These are phyloP conservation scores for Ctenomys sociabilis DNA, from an alignment of 2,113 vertebrate species.

Conservation along the genomic window DNA sequence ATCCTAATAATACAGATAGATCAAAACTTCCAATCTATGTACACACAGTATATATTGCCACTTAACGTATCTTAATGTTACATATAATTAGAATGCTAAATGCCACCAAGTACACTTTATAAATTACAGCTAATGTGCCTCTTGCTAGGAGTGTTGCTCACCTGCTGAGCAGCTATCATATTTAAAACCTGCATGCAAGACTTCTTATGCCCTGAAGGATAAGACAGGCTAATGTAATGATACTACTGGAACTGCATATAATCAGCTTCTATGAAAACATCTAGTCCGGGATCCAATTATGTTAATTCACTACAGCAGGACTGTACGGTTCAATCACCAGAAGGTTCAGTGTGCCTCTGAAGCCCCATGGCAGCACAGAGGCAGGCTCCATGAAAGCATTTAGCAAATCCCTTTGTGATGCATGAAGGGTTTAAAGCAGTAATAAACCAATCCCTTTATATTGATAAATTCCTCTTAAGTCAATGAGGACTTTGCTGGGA, in stretches of 20 bases:
- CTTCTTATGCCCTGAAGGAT: slow-evolving; percentile 55
- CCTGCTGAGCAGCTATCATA: slow-evolving; percentile 64
- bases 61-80: slow-evolving; percentile 66
- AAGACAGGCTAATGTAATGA: slow-evolving; percentile 69
- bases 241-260: slow-evolving; percentile 62
- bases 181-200: slow-evolving; percentile 60
- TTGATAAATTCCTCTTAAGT: slow-evolving; percentile 72
- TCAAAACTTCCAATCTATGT: not conserved
- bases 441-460: slow-evolving; percentile 75
- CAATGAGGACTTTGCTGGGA: slow-evolving; percentile 64
- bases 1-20: not conserved
- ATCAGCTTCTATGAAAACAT: slow-evolving; percentile 74
- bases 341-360: slow-evolving; percentile 58
- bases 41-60: slow-evolving; percentile 43
- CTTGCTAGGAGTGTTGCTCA: slow-evolving; percentile 26
- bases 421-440: slow-evolving; percentile 46
- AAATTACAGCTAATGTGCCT: slow-evolving; percentile 63
- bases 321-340: slow-evolving; percentile 62
- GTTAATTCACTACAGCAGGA: slow-evolving; percentile 69
- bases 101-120: slow-evolving; percentile 58
- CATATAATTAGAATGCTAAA: slow-evolving; percentile 73
- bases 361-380: slow-evolving; percentile 42
- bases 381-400: slow-evolving; percentile 73
- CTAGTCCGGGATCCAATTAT: slow-evolving; percentile 63
- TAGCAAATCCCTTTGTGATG: slow-evolving; percentile 73